These are phyloP conservation scores for Sylvicola cinctus DNA, from an alignment of 2,888 invertebrate species.

Conservation along the genomic window DNA sequence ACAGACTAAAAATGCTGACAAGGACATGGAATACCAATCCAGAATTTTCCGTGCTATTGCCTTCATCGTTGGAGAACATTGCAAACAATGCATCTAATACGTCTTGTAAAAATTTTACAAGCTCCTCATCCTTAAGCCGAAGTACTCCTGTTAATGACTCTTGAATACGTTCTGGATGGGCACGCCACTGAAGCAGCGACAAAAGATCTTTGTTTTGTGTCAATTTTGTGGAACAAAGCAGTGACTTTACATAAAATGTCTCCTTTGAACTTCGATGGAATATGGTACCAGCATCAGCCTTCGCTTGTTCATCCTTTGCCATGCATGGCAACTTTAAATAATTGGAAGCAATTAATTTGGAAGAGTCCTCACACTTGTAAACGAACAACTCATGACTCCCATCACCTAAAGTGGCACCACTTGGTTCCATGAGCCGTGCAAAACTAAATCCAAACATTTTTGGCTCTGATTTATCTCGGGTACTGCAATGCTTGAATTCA, in stretches of 20 bases:
- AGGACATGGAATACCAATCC: constrained; percentile 82
- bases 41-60: constrained; percentile 71
- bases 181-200: constrained; percentile 79
- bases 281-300: constrained; percentile 26
- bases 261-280: constrained; percentile 73
- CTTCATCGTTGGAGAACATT: constrained; percentile 83
- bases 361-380: constrained; percentile 76
- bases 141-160: constrained; percentile 67
- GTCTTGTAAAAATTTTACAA: constrained; percentile 87
- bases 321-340: constrained; percentile 45
- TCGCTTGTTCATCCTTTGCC: constrained; percentile 33
- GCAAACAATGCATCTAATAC: constrained; percentile 84
- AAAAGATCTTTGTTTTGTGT: constrained; percentile 87
- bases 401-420: constrained; percentile 75
- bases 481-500: constrained; percentile 85
- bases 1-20: constrained; percentile 74
- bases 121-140: constrained; percentile 68
- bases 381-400: constrained; percentile 77
- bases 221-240: constrained; percentile 87
- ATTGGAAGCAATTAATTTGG: constrained; percentile 31
- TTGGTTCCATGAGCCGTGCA: constrained; percentile 72
- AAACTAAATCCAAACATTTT: constrained; percentile 85
- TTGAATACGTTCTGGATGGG: constrained; percentile 68
- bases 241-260: constrained; percentile 56
- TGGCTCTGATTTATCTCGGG: constrained; percentile 74